Conservation (phyloP, 2,888 invertebrate species). For the Dasysyrphus tricinctus region DNA sequence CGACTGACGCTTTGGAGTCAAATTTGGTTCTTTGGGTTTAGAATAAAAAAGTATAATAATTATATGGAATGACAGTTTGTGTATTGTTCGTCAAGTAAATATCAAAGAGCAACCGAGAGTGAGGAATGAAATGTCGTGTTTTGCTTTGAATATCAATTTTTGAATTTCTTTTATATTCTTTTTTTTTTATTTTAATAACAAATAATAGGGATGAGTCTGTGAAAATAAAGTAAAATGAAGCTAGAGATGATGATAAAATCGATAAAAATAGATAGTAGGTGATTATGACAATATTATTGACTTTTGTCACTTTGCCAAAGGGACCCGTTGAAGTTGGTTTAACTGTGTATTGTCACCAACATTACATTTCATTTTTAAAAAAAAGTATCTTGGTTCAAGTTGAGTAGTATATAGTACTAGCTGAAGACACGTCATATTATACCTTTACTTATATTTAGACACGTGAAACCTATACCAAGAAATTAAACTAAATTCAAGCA, state of each 20-base stretch:
- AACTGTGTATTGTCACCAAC: neutral
- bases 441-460: no score
- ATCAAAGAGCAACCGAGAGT: slow-evolving; percentile 36
- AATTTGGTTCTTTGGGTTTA: slow-evolving; percentile 58
- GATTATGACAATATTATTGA: neutral
- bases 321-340: neutral
- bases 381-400: no score
- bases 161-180: slow-evolving; percentile 25
- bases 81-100: slow-evolving; percentile 34
- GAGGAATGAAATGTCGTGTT: slow-evolving; percentile 2
- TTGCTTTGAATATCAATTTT: slow-evolving; percentile 57
- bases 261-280: slow-evolving; percentile 11
- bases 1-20: slow-evolving; percentile 37
- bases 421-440: no score
- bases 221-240: neutral
- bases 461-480: no score
- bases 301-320: neutral
- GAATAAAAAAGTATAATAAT: slow-evolving; percentile 32
- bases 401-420: no score
- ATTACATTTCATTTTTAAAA: no score
- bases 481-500: neutral
- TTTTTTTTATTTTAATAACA: slow-evolving; percentile 3
- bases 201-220: slow-evolving; percentile 16
- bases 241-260: slow-evolving; percentile 23
- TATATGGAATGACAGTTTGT: slow-evolving; percentile 46